Percentiles rank a stretch among this genome's conserved stretches.
Evolutionary conservation across 1,140 invertebrate species (phyloP).

Genomic region (Caenorhabditis tropicalis): DNA sequence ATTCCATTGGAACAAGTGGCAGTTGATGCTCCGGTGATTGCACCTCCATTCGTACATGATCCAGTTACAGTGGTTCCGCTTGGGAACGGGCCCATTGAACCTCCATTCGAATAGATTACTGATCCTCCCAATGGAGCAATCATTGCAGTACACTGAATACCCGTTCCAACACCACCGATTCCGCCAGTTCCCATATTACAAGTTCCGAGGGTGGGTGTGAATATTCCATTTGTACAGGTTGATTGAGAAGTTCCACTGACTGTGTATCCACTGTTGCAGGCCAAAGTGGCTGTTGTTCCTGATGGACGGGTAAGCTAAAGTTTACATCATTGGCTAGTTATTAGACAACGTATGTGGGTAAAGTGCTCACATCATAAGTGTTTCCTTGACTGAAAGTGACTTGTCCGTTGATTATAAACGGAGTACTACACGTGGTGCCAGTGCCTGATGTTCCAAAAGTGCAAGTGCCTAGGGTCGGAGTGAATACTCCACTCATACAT

Average conservation of each 20-base stretch:
- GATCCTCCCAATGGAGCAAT: background rate
- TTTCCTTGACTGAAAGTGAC: slow-evolving; percentile 11
- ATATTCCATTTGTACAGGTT: slow-evolving; percentile 27
- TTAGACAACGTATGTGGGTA: too few relatives aligned
- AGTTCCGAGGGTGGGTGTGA: background rate
- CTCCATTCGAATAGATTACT: slow-evolving; percentile 15
- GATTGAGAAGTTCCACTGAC: background rate
- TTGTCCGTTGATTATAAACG: background rate
- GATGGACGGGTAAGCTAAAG: background rate
- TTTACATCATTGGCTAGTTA: too few relatives aligned
- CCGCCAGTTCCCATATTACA: background rate
- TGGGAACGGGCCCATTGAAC: background rate
- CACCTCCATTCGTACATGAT: background rate
- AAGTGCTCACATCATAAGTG: background rate
- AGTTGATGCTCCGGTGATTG: background rate
- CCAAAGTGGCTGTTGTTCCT: background rate
- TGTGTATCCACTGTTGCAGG: background rate
- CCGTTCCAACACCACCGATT: background rate
- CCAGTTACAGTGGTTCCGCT: background rate
- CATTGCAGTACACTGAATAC: slow-evolving; percentile 18
- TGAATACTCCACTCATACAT: background rate
- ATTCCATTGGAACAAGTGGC: slow-evolving; percentile 10
- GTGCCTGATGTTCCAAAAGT: background rate
- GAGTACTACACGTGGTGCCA: background rate
- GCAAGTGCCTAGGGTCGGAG: background rate